These are phyloP conservation scores for Portunus trituberculatus DNA, from an alignment of 1,140 invertebrate genomes.

Conservation along the genomic window DNA sequence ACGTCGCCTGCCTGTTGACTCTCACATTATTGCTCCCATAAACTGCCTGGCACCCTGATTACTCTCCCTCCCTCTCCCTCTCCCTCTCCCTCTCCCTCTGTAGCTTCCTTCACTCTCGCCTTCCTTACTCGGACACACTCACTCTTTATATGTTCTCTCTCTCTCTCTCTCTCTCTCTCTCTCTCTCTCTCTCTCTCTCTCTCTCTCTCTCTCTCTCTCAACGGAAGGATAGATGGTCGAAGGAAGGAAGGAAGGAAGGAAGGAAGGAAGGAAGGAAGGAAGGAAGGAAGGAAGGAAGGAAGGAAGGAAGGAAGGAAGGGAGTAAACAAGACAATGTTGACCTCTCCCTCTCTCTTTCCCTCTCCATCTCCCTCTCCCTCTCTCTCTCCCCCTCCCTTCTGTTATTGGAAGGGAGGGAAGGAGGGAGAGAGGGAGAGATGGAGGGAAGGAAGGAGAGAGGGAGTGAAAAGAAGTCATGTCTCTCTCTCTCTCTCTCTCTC, in stretches of 20 bases:
- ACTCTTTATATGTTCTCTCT: neutral
- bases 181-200: neutral
- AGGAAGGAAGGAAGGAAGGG: neutral
- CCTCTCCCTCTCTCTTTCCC: neutral
- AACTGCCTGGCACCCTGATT: neutral
- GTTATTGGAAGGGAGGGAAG: conserved; percentile 6
- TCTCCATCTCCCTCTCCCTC: no score
- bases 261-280: neutral
- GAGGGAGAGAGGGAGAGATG: neutral
- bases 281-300: neutral
- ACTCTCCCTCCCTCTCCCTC: neutral
- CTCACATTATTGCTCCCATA: neutral
- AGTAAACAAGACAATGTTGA: neutral
- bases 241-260: neutral
- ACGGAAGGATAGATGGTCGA: no score
- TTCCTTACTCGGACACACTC: neutral
- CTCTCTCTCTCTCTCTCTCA: neutral
- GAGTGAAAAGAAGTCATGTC: neutral
- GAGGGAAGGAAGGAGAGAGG: neutral
- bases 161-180: neutral
- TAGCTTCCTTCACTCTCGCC: neutral
- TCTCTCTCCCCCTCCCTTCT: neutral
- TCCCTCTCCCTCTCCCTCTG: neutral
- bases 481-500: neutral
- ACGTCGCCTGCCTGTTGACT: neutral